Conservation (phyloP, 1,140 invertebrate species). For the Eulimnadia texana region DNA sequence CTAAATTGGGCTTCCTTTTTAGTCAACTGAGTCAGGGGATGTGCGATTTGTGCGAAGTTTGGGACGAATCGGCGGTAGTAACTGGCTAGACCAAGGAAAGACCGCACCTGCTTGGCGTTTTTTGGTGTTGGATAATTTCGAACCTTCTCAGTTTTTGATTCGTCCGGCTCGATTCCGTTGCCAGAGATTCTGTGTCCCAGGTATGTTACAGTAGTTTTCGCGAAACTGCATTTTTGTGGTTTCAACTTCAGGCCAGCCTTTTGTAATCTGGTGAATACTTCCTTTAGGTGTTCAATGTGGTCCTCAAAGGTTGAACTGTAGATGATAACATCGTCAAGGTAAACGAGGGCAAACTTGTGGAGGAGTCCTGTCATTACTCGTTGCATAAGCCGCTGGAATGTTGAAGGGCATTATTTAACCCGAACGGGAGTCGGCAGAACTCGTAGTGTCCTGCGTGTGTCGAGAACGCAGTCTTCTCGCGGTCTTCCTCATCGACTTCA, state of each 20-base stretch:
- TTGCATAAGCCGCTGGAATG: constrained; percentile 31
- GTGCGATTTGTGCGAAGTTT: constrained; percentile 15
- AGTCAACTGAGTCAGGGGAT: constrained; percentile 6
- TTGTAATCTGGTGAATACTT: constrained; percentile 23
- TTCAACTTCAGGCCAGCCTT: constrained; percentile 10
- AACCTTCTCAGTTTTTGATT: constrained; percentile 18
- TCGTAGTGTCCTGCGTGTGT: constrained; percentile 28
- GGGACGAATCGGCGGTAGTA: constrained; percentile 17
- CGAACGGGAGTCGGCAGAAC: constrained; percentile 32
- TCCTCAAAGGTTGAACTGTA: constrained; percentile 24
- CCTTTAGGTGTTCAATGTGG: constrained; percentile 26
- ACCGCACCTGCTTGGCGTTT: constrained; percentile 6
- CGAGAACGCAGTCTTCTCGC: constrained; percentile 31
- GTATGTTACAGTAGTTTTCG: constrained; percentile 20
- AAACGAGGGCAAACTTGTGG: constrained; percentile 22
- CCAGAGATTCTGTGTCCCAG: constrained; percentile 22
- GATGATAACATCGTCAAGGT: constrained; percentile 34
- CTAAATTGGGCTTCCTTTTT: neutral
- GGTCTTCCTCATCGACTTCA: constrained; percentile 25
- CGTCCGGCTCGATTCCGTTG: constrained; percentile 20
- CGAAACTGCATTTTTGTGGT: constrained; percentile 26
- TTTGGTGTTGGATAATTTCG: constrained; percentile 19
- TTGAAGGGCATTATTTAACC: constrained; percentile 29
- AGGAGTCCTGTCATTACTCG: constrained; percentile 21
- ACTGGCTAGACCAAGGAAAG: constrained; percentile 15